Base-by-base conservation (phyloP, 2,797 vertebrate species). In the Parotocinclus haroldoi region DNA sequence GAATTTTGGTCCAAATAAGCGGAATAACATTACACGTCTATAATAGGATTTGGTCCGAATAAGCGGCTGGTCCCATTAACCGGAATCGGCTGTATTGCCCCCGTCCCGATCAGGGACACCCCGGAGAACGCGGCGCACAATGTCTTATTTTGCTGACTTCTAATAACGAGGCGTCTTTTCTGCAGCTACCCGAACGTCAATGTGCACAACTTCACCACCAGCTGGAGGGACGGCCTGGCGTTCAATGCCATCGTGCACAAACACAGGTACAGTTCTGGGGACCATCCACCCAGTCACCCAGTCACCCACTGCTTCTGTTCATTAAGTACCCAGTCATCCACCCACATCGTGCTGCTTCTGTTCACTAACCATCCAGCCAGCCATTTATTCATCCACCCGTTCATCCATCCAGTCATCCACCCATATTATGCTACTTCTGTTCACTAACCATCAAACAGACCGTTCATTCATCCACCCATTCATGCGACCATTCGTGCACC, bases 171-270 rank as follows among this genome's bases (percentile, higher is more conserved):
- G 10, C 37, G 53, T 59, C 73, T 40, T 16, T 72, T 76, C 57
- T 78, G 38, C 82, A 96, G 95, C 76, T 96, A 97, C 68, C 93
- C 93, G 59, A 96, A 96, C 68, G 94, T 97, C 82, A 96, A 96
- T 46, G 94, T 98, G 62, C 94, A 96, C 85, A 98, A 98, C 85
- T 98, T 96, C 85, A 96, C 94, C 58, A 96, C 95, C 76, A 96
- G 95, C 84, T 98, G 95, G 95, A 90, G 95, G 69, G 95, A 98
- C 9, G 95, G 95, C 18, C 86, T 96, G 76, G 95, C 95, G 64
- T 98, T 98, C 89, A 96, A 90, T 42, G 95, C 95, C 79, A 96
- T 98, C 0, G 93, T 96, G 52, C 95, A 98, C 81, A 96, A 96
- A 83, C 95, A 98, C 93, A 92, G 94, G 95, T 96, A 80, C 74